Conservation (phyloP, 2,888 invertebrate genomes). For the Drosophila affinis region DNA sequence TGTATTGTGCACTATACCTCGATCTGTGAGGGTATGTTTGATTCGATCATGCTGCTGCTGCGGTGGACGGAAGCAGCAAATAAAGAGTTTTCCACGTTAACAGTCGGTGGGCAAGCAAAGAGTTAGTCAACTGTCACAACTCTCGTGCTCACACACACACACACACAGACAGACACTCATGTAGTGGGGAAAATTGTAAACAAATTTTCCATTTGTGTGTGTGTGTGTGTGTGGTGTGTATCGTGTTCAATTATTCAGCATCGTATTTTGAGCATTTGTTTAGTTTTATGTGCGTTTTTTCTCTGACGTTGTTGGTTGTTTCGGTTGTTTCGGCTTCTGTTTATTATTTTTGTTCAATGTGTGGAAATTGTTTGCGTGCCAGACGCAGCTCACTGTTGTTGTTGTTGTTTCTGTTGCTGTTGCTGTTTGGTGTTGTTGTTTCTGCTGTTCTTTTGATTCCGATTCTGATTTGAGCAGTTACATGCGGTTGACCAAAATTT, state of each 20-base stretch:
- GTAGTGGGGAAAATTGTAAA: conserved; percentile 57
- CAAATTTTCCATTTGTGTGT: conserved; percentile 61
- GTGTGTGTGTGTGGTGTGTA: conserved; percentile 17
- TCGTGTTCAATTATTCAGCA: conserved; percentile 68
- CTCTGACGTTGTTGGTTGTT: conserved; percentile 35
- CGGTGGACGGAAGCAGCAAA: conserved; percentile 45
- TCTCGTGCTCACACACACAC: conserved; percentile 7
- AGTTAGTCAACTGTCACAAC: conserved; percentile 79
- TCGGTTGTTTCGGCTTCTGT: conserved; percentile 36
- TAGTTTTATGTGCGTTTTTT: conserved; percentile 62
- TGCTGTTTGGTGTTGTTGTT: conserved; percentile 2
- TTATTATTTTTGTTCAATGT: conserved; percentile 78
- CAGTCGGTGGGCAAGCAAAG: conserved; percentile 53
- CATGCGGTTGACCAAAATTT: conserved; percentile 55
- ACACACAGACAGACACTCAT: not conserved
- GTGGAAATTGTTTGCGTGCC: conserved; percentile 76
- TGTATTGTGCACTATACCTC: too few species aligned
- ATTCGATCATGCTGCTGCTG: not conserved
- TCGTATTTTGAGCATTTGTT: conserved; percentile 63
- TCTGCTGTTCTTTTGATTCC: conserved; percentile 20
- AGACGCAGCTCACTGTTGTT: conserved; percentile 28
- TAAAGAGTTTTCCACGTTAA: conserved; percentile 40
- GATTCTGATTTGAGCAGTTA: conserved; percentile 43
- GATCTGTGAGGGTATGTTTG: not conserved
- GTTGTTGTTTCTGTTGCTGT: conserved; percentile 7